Conservation (phyloP, 2,888 invertebrate species). For the Rhorus exstirpatorius region DNA sequence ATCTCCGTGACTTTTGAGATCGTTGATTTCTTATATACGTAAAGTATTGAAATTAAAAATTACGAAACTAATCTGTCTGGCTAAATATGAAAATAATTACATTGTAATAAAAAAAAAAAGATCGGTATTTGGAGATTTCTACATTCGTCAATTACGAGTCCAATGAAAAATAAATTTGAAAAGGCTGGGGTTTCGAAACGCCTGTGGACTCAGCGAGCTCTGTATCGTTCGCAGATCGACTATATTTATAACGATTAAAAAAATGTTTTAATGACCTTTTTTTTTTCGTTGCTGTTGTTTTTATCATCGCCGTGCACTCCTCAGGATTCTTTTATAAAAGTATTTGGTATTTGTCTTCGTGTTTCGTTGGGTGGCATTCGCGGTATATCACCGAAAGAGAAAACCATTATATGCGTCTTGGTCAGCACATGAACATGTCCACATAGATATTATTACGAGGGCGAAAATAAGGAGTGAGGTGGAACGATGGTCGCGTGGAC, state of each 20-base stretch:
- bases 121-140: background rate
- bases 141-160: background rate
- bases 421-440: constrained; percentile 13
- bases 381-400: constrained; percentile 21
- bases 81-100: no score
- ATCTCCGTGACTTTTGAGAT: background rate
- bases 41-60: no score
- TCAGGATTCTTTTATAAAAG: background rate
- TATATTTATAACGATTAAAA: constrained; percentile 6
- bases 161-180: background rate
- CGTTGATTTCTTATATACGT: background rate
- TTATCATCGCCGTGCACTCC: background rate
- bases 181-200: background rate
- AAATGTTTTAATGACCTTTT: constrained; percentile 15
- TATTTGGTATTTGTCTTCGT: constrained; percentile 22
- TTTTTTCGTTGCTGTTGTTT: background rate
- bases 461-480: constrained; percentile 23
- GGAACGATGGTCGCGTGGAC: constrained; percentile 60
- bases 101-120: background rate
- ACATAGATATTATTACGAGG: constrained; percentile 43
- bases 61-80: no score
- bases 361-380: constrained; percentile 13
- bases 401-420: constrained; percentile 13
- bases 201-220: background rate
- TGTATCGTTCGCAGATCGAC: background rate